Base-by-base conservation (phyloP, 2,113 vertebrate genomes). In the Ancistrus triradiatus region DNA sequence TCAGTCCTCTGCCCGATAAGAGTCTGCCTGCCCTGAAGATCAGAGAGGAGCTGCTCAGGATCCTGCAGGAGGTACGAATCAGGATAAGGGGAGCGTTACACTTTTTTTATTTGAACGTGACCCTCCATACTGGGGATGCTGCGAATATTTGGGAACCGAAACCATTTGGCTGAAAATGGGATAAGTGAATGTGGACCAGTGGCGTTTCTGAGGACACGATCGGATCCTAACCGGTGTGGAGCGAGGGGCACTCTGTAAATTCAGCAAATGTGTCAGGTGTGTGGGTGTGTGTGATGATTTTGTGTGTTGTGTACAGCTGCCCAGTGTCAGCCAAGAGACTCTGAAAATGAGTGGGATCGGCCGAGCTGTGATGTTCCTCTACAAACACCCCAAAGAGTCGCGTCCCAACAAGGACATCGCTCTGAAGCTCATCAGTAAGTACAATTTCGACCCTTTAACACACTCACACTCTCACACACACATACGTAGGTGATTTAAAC, bases 261-360 rank as follows among this genome's bases (percentile, higher is more conserved):
- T n/a, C n/a, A n/a, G n/a, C n/a, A n/a, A 2, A 7, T 38, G 10
- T 8, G 11, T 56, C 10, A 9, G 18, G 49, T 53, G 31, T 42
- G 37, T 37, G 21, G n/a, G 52, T 49, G 13, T 28, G 3, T 11
- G 15, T 17, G 37, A 6, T 2, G 14, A 9, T 31, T 18, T 2
- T 22, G 13, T 7, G 11, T 27, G 2, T 70, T 17, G 56, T 66
- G 15, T 59, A 40, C 77, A 99, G 96, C 83, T 99, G 18, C 96
- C 96, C 79, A 97, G 92, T 8, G 95, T 98, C 63, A 98, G 95
- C 59, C 96, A 98, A 69, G 96, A 99, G 84, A 98, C 96, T 0
- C 85, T 99, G 86, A 99, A 99, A 75, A 93, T 97, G 81, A 99
- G 96, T 15, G 95, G 95, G 8, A 98, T 99, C 63, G 96, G 96